Conservation (phyloP, 2,113 vertebrate species). For the Gadus chalcogrammus region DNA sequence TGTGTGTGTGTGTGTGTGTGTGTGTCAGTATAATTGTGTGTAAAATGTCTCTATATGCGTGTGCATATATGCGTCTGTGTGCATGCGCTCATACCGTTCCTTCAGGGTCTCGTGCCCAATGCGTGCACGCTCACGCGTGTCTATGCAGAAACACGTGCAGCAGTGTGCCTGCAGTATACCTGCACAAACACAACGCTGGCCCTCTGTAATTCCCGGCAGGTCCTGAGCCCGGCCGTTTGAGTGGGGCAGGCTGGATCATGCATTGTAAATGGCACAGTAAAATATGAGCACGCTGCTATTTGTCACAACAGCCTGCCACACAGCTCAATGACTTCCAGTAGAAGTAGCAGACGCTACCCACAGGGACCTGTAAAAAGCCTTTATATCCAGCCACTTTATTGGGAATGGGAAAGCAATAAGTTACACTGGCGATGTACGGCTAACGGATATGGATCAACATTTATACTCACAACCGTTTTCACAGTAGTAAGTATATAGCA, state of each 20-base stretch:
- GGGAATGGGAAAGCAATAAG: constrained; percentile 68
- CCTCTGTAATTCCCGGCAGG: constrained; percentile 41
- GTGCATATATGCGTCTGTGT: background rate
- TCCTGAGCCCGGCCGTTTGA: constrained; percentile 57
- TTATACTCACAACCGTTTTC: constrained; percentile 46
- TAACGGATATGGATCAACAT: constrained; percentile 62
- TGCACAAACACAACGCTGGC: constrained; percentile 3
- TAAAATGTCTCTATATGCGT: too few species aligned
- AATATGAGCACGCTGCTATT: constrained; percentile 64
- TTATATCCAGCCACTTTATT: constrained; percentile 73
- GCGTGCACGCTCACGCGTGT: too few species aligned
- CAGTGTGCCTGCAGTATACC: background rate
- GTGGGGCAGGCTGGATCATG: constrained; percentile 55
- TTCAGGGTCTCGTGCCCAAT: too few species aligned
- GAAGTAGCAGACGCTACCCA: constrained; percentile 57
- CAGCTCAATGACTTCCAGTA: constrained; percentile 58
- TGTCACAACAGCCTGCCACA: constrained; percentile 59
- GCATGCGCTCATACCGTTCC: background rate
- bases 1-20: too few species aligned
- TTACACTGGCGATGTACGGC: constrained; percentile 62
- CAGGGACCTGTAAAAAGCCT: constrained; percentile 67
- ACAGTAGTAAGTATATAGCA: constrained; percentile 9
- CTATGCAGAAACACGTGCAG: background rate
- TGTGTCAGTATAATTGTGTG: too few species aligned
- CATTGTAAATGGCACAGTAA: constrained; percentile 68